Evolutionary conservation across 2,113 vertebrate species (phyloP).

Genomic region (Herpailurus yagouaroundi): DNA sequence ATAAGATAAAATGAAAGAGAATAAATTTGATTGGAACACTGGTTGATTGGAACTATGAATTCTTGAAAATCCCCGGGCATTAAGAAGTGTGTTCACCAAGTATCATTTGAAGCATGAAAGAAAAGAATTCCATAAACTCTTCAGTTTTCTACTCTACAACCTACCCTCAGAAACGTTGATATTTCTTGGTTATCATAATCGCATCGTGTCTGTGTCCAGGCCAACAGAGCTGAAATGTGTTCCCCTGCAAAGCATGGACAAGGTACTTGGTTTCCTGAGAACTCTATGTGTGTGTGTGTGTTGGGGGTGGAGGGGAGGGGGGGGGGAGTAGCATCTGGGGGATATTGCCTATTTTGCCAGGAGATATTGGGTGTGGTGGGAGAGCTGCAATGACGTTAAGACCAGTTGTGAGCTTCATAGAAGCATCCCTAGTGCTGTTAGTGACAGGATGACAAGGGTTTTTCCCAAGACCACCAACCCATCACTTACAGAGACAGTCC

Average conservation of each 20-base stretch:
- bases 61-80: neutral
- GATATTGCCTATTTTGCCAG: neutral
- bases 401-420: neutral
- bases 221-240: neutral
- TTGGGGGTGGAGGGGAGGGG: neutral
- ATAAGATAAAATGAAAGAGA: constrained; percentile 4
- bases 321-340: neutral
- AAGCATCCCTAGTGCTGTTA: neutral
- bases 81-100: neutral
- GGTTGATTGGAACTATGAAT: neutral
- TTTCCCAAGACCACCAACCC: neutral
- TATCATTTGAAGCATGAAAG: neutral
- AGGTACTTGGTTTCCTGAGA: neutral
- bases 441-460: neutral
- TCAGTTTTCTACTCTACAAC: neutral
- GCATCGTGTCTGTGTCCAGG: neutral
- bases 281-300: neutral
- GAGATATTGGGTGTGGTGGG: neutral
- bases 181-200: neutral
- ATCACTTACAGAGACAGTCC: neutral
- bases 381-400: neutral
- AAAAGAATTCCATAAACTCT: neutral
- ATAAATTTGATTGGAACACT: neutral
- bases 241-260: neutral
- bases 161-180: neutral